Percentiles rank a stretch among this genome's conserved stretches.
Conservation (phyloP, 2,113 vertebrate genomes). For the Noturus placidus region DNA sequence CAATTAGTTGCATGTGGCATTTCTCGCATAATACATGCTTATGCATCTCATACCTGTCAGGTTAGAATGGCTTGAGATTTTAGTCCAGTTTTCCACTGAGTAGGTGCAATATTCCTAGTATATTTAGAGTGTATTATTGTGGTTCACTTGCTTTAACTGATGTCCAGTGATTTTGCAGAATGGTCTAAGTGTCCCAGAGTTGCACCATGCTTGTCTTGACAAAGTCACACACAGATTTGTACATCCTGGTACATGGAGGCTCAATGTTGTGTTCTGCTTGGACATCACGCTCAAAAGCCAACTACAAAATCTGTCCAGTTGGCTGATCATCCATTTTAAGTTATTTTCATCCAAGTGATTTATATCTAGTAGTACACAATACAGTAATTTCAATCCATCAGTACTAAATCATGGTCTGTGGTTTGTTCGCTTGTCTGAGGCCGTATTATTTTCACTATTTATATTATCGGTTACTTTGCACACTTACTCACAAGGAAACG, state of each 20-base stretch:
- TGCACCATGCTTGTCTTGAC: background rate
- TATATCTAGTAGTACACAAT: background rate
- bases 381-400: background rate
- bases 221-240: background rate
- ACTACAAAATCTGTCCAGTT: background rate
- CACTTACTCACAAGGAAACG: background rate
- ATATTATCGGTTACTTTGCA: background rate
- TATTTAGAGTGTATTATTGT: background rate
- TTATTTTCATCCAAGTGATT: background rate
- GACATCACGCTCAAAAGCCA: background rate
- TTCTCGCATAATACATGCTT: background rate
- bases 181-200: background rate
- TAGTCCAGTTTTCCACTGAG: background rate
- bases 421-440: background rate
- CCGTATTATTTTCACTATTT: background rate
- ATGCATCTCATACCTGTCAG: background rate
- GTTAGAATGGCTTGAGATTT: no score
- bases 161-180: background rate
- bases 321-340: background rate
- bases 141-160: background rate
- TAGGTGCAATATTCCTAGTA: background rate
- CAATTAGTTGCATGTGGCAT: background rate
- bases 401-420: background rate
- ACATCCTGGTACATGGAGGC: background rate
- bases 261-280: background rate